phyloP scores from a whole-genome alignment of 1,140 invertebrate species.

The Heliconius congener region DNA sequence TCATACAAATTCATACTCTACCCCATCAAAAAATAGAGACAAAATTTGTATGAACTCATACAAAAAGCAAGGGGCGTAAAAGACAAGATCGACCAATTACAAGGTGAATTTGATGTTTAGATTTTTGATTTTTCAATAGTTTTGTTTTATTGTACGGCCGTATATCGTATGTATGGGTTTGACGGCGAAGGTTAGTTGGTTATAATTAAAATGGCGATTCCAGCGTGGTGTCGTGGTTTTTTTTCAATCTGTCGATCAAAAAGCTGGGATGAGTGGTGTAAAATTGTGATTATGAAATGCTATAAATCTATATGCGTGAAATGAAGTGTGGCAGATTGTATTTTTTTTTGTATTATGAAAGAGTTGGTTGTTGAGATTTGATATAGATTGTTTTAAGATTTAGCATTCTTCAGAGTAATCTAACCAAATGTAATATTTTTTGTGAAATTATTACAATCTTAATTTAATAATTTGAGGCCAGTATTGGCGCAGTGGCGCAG shows the following conservation, averaged over 20 bases:
- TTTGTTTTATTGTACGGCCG: constrained; percentile 47
- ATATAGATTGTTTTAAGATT: neutral
- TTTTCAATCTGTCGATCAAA: constrained; percentile 78
- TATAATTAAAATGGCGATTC: constrained; percentile 79
- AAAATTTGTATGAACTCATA: neutral
- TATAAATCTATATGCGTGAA: constrained; percentile 30
- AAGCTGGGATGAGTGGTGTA: constrained; percentile 47
- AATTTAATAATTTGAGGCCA: too few species aligned
- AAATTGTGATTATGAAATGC: constrained; percentile 43
- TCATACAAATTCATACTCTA: neutral
- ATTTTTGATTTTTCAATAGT: constrained; percentile 77
- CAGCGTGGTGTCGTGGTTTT: constrained; percentile 49
- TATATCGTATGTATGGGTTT: constrained; percentile 52
- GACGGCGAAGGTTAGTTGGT: constrained; percentile 63
- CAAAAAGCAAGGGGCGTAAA: constrained; percentile 49
- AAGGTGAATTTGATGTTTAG: constrained; percentile 75
- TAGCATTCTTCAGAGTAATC: neutral
- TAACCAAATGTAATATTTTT: too few species aligned
- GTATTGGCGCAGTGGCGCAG: too few species aligned
- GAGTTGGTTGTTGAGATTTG: neutral
- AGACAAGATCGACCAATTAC: constrained; percentile 72
- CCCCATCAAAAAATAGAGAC: neutral
- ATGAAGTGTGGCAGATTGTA: constrained; percentile 24
- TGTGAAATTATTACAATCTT: too few species aligned
- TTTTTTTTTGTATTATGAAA: neutral